Evolutionary conservation across 2,113 vertebrate species (phyloP).

Genomic region (Rattus rattus): DNA sequence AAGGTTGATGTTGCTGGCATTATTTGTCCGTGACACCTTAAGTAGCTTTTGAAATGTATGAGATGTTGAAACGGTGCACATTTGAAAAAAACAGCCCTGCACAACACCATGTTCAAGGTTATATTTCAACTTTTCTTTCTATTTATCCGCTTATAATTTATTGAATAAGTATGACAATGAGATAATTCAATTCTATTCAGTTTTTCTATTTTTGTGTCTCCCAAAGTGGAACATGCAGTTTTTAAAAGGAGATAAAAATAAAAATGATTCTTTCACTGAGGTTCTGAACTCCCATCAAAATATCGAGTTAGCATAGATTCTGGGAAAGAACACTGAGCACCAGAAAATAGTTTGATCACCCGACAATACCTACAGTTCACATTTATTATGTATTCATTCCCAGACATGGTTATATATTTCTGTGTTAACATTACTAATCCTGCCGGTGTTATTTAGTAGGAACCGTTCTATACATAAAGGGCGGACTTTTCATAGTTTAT

Average conservation of each 20-base stretch:
- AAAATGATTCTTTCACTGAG: slow-evolving; percentile 22
- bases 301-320: background rate
- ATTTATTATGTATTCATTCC: background rate
- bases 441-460: background rate
- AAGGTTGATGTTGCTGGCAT: background rate
- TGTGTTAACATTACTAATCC: background rate
- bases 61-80: slow-evolving; percentile 36
- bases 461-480: background rate
- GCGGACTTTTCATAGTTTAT: background rate
- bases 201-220: slow-evolving; percentile 42
- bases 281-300: slow-evolving; percentile 8
- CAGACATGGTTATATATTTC: background rate
- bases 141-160: slow-evolving; percentile 57
- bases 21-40: slow-evolving; percentile 28
- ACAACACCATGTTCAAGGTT: slow-evolving; percentile 28
- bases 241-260: slow-evolving; percentile 26
- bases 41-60: slow-evolving; percentile 52
- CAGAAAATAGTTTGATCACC: slow-evolving; percentile 44
- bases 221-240: background rate
- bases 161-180: slow-evolving; percentile 2
- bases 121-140: slow-evolving; percentile 17
- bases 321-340: background rate
- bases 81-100: background rate
- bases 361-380: background rate
- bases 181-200: slow-evolving; percentile 11